A percentile compares a stretch with the other conserved stretches of the same genome.
phyloP scores from a whole-genome alignment of 2,797 vertebrate genomes.

The Danio kyathit region DNA sequence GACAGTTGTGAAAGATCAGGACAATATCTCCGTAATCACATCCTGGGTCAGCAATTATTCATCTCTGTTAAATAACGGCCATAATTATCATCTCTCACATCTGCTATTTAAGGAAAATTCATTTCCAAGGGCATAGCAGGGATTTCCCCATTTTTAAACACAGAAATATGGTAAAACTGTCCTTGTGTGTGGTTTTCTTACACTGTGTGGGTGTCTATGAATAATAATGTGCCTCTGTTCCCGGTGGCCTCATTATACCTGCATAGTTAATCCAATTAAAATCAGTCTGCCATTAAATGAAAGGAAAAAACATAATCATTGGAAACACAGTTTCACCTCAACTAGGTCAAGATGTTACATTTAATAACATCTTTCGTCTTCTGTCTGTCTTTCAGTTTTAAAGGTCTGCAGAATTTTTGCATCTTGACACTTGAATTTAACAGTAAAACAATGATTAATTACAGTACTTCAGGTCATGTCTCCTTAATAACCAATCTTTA shows the following conservation, averaged over 20 bases:
- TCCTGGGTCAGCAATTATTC: not conserved
- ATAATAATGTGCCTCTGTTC: constrained; percentile 44
- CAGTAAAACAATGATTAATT: constrained; percentile 20
- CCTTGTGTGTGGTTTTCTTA: not conserved
- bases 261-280: constrained; percentile 62
- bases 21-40: not conserved
- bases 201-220: constrained; percentile 33
- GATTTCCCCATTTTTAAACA: constrained; percentile 12
- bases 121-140: not conserved
- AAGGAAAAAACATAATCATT: constrained; percentile 28
- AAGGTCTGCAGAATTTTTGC: constrained; percentile 3
- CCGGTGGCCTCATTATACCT: constrained; percentile 39
- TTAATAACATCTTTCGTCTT: constrained; percentile 2
- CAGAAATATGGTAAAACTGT: constrained; percentile 8
- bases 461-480: constrained; percentile 4
- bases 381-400: constrained; percentile 4
- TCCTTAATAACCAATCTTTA: constrained; percentile 35
- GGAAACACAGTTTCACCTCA: constrained; percentile 22
- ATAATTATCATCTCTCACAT: not conserved
- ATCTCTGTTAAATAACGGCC: not conserved
- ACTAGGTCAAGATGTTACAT: constrained; percentile 56
- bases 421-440: not conserved
- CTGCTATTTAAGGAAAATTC: not conserved
- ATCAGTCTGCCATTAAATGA: constrained; percentile 59
- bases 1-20: not conserved